Evolutionary conservation across 2,797 vertebrate genomes (phyloP), one percentile per base, ranked within the genome.

Genomic region (Takifugu ocellatus): DNA sequence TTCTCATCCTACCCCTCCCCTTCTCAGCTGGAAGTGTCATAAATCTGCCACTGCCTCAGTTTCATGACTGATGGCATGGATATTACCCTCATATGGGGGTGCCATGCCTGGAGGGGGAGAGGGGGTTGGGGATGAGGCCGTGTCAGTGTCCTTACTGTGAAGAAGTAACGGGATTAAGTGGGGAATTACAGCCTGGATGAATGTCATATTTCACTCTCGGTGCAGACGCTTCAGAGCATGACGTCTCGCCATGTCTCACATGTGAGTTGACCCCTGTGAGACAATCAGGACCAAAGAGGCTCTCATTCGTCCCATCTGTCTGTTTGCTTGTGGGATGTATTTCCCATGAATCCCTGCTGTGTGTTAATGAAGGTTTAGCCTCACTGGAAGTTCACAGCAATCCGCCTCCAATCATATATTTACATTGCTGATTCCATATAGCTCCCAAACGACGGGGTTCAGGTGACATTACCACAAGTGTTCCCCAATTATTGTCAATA

Each of bases 11-110:
- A 51, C 86, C 9, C 74, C 75, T 82, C 63, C 77, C 74, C 68
- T 77, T 74, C 90, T 81, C 88, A 84, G 90, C 84, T 82, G 83
- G 91, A 85, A n/a, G 51, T 69, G 86, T 81, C 86, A 89, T 90
- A 91, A 91, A 91, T 88, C 88, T 90, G 88, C 81, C 88, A 85
- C 56, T 47, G 72, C 57, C 68, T 65, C 61, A 64, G 64, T 61
- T 74, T 63, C 78, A 75, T 83, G 87, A 87, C 62, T 83, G 87
- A 89, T 84, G 79, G 78, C 66, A 74, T 81, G 86, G 86, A 82
- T 86, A 86, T 82, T 79, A 65, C 66, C 74, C 72, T 63, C 76
- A 76, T 64, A 72, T 74, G 87, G 85, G 85, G 84, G 86, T 79
- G n/a, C 75, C 56, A 16, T 57, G 74, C 75, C 80, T 69, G 49